Evolutionary conservation across 2,888 invertebrate genomes (phyloP).

Genomic region (Nebria brevicollis): DNA sequence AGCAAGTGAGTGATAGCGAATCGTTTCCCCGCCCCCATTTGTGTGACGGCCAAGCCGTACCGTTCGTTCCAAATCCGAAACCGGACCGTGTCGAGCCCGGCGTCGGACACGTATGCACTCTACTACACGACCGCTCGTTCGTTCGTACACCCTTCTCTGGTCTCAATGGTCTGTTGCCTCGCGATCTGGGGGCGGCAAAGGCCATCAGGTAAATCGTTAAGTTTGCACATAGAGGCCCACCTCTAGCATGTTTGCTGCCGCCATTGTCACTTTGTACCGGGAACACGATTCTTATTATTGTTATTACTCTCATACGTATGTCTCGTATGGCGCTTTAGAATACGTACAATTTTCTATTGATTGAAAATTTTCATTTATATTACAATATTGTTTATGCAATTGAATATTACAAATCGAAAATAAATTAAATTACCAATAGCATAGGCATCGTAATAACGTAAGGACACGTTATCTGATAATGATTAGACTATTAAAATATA

Average conservation of each 20-base stretch:
- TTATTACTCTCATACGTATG: slow-evolving; percentile 19
- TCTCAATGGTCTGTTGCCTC: slow-evolving; percentile 40
- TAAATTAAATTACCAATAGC: no score
- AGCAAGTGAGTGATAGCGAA: neutral
- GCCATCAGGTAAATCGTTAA: slow-evolving; percentile 48
- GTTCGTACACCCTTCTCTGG: slow-evolving; percentile 32
- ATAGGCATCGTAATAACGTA: no score
- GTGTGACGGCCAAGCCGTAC: neutral
- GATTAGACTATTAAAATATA: no score
- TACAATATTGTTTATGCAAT: no score
- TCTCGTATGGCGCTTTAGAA: neutral
- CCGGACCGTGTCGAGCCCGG: slow-evolving; percentile 23
- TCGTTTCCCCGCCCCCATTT: neutral
- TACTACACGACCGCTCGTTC: slow-evolving; percentile 19
- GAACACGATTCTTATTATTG: slow-evolving; percentile 40
- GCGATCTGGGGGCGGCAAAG: slow-evolving; percentile 42
- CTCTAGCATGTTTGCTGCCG: slow-evolving; percentile 48
- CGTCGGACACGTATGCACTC: slow-evolving; percentile 20
- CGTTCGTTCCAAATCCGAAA: slow-evolving; percentile 4
- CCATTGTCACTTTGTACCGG: slow-evolving; percentile 46
- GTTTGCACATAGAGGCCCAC: slow-evolving; percentile 48
- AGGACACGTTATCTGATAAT: no score
- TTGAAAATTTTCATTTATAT: no score
- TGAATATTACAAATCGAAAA: no score
- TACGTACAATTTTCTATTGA: neutral